Base-by-base conservation (phyloP, 1,140 invertebrate species). In the Hyles euphorbiae region DNA sequence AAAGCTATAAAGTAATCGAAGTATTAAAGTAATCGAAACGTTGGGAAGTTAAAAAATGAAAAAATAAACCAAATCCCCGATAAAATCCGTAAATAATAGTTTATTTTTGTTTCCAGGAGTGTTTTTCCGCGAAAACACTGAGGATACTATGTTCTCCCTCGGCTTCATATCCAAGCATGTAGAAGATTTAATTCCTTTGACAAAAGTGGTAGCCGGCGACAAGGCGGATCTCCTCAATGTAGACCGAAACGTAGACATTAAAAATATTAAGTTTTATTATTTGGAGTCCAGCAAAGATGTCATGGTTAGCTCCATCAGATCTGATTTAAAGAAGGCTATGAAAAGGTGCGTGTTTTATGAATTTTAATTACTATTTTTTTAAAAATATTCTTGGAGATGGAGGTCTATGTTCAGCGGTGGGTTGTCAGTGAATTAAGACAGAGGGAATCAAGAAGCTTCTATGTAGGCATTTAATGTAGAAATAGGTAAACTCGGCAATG, bases 191-290 rank as follows among this genome's bases (percentile, higher is more conserved):
- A 74, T 66, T 0, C 80, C 83, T 0, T 58, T 87, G 47, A 81
- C 72, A 9, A 81, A 70, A 34, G 59, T 82, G 8, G 59, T 87
- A 3, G 68, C 80, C 1, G 81, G 80, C 4, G 69, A 83, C 10
- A 80, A 83, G 53, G 77, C 77, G 8, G 34, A 60, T 0, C 44
- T 62, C 7, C 55, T 86, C 2, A 75, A 81, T 3, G 45, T 86
- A 4, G 81, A 87, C 49, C 72, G 65, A 50, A 40, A 75, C 43
- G 63, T 78, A 5, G 63, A 84, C 54, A 58, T 83, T 10, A 81
- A 82, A 77, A 79, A 93, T 40, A 75, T 98, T 3, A 93, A 94
- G 58, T 91, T 96, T 62, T 97, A 93, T 80, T 98, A 96, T 78
- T 92, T 97, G 71, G 91, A 94, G 63, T 91, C 92, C 59, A 91